Evolutionary conservation across 2,888 invertebrate genomes (phyloP), one percentile per base, ranked within the genome.

Genomic region (Coenonympha glycerion): DNA sequence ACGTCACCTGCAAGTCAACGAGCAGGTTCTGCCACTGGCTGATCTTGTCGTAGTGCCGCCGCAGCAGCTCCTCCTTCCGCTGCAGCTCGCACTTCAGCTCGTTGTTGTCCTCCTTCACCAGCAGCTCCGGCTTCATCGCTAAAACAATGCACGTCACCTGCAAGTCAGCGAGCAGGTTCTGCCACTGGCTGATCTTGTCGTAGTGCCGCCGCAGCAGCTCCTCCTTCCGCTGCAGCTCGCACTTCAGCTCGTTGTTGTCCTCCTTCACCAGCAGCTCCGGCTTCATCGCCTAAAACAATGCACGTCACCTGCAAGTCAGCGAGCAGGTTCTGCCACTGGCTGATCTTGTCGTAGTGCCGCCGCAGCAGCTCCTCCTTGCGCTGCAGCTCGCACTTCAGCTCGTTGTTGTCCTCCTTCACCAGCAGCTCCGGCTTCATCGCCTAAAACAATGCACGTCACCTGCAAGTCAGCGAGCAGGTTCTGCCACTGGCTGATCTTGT

Each of bases 181-280:
- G 97, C 97, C 98, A 98, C 47, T 94, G 92, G 22, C 92, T 92
- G 46, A 98, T 92, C 73, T 97, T 96, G 57, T 96, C 96, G 67
- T 95, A 94, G 68, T 97, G 97, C 49, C 95, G 90, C 62, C 95
- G 91, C 11, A 98, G 87, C 2, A 98, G 81, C 47, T 94, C 93
- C 56, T 98, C 97, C 73, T 98, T 98, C n/a, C 97, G 89, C 8
- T 91, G 90, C 47, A 97, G 87, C 77, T 98, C 97, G 54, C 91
- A 88, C 62, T 92, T 91, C 19, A 98, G 80, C 72, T 98, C 97
- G 60, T 90, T 91, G 62, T 95, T 95, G 69, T 97, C 97, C 54
- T 98, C 97, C 76, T 95, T 95, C 2, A 97, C 91, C 18, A 97
- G 90, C 68, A 97, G 90, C 73, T 98, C 97, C 0, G 97, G 97